phyloP scores from a whole-genome alignment of 1,140 invertebrate species.

The Gonatopus flavifemur region DNA sequence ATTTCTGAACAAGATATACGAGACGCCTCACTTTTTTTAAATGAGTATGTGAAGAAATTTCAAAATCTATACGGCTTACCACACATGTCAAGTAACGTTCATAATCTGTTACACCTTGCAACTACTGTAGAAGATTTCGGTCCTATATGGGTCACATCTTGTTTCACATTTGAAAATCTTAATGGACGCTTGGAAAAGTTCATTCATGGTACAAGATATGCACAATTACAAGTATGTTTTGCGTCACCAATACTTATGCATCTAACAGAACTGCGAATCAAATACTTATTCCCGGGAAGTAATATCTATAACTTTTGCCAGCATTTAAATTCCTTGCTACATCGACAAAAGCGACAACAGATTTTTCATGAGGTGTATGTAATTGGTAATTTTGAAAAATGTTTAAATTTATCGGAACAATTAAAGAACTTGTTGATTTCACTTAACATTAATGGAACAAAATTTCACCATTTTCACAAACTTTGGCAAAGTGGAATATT shows the following conservation, averaged over 20 bases:
- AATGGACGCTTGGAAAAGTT: conserved; percentile 23
- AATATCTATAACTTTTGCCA: background rate
- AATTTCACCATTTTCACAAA: too few relatives aligned
- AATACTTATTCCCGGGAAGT: too few relatives aligned
- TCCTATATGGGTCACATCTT: conserved; percentile 20
- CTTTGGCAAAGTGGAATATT: conserved; percentile 1
- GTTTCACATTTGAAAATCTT: conserved; percentile 22
- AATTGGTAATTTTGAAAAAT: too few relatives aligned
- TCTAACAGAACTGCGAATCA: too few relatives aligned
- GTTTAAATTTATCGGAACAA: too few relatives aligned
- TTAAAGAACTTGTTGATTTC: too few relatives aligned
- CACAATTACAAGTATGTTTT: conserved; percentile 18
- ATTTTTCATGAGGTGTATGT: too few relatives aligned
- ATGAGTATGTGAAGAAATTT: background rate
- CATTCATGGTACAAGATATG: conserved; percentile 22
- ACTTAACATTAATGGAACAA: too few relatives aligned
- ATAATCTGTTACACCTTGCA: conserved; percentile 19
- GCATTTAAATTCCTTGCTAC: too few relatives aligned
- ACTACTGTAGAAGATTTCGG: conserved; percentile 16
- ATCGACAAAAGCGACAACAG: too few relatives aligned
- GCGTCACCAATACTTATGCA: conserved; percentile 14
- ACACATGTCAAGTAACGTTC: conserved; percentile 16
- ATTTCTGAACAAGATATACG: conserved; percentile 1
- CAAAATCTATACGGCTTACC: background rate
- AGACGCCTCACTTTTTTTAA: conserved; percentile 3